Base-by-base conservation (phyloP, 2,797 vertebrate species). In the Hephaestus fuliginosus region DNA sequence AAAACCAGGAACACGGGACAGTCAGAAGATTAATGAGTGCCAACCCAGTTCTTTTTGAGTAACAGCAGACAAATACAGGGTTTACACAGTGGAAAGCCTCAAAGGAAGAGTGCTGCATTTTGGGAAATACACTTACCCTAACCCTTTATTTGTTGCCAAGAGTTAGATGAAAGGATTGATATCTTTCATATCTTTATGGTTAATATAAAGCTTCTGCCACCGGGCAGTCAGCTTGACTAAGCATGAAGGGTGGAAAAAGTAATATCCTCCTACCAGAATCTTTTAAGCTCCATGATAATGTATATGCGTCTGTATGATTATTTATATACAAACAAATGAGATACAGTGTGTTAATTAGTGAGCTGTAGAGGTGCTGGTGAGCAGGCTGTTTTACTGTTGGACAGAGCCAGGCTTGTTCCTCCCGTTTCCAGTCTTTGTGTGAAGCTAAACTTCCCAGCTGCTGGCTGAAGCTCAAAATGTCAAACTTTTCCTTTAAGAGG, bases 31-130 rank as follows among this genome's bases (percentile, higher is more conserved):
- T 66, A 65, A 61, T 53, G 28, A 63, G 28, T 13, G 13, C 25
- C 41, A 55, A 66, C 8, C 1, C 18, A 61, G 52, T 36, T 48
- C 58, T 17, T 62, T 22, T 71, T 44, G 51, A 25, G 53, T 79
- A 63, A 53, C 66, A 62, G 49, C n/a, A 13, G 25, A 25, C 25
- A 25, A 25, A 7, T 52, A 39, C 46, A 46, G 5, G 1, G 28
- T 80, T 43, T 22, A 25, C 25, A 48, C 15, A 11, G 25, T 44
- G n/a, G 22, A 22, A 17, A 41, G 10, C 62, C 43, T 68, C 22
- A 44, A 55, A 49, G 22, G 15, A 60, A 66, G 14, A 62, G 39
- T 30, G 25, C 1, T 4, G 39, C 49, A 53, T 56, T 70, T 58
- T n/a, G 25, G 8, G 17, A 53, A 65, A 44, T 15, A 17, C 11